Percentiles rank a stretch among this genome's conserved stretches.
Evolutionary conservation across 1,140 invertebrate species (phyloP).

Genomic region (Monomorium pharaonis): DNA sequence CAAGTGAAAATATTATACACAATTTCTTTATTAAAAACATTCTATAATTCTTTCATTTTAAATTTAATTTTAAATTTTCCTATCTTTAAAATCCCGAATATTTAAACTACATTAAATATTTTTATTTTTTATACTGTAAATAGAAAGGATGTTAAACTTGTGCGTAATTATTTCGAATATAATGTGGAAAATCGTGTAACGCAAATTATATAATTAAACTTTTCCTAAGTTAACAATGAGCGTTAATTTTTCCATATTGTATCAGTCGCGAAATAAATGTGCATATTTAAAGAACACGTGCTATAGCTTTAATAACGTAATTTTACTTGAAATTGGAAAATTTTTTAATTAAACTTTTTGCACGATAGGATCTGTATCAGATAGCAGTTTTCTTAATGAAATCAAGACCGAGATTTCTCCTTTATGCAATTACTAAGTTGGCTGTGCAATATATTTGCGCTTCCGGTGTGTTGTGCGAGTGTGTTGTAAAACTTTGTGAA

Average conservation of each 20-base stretch:
- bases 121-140: not conserved
- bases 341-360: not conserved
- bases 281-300: not conserved
- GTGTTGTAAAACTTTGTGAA: constrained; percentile 52
- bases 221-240: not conserved
- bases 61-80: not conserved
- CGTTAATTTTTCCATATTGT: not conserved
- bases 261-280: not conserved
- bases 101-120: not conserved
- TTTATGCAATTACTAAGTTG: constrained; percentile 49
- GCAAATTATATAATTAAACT: constrained; percentile 13
- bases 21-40: not conserved
- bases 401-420: constrained; percentile 48
- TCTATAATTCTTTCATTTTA: not conserved
- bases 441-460: constrained; percentile 37
- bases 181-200: not conserved
- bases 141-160: not conserved
- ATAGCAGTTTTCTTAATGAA: constrained; percentile 38
- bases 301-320: not conserved
- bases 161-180: not conserved
- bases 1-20: not conserved
- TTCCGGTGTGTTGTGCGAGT: constrained; percentile 33
- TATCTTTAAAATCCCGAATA: not conserved
- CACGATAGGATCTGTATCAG: constrained; percentile 20
- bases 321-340: not conserved